phyloP scores from a whole-genome alignment of 1,140 invertebrate species.

The Glomeris maerens region DNA sequence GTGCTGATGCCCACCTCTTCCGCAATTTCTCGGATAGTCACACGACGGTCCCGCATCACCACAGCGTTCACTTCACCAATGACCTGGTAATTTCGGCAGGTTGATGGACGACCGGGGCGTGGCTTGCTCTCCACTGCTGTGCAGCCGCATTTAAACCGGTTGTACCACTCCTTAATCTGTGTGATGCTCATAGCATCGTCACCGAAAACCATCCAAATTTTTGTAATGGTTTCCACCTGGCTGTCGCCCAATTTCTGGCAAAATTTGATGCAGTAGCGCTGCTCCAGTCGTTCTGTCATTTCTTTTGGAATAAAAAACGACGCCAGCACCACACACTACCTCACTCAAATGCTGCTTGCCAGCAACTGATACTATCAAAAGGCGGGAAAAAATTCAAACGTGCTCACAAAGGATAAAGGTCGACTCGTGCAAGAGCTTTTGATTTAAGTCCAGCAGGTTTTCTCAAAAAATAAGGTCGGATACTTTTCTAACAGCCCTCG shows the following conservation, averaged over 20 bases:
- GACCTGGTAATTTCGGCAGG: slow-evolving; percentile 17
- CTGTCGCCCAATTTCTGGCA: slow-evolving; percentile 16
- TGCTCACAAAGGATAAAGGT: no score
- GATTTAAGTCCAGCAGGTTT: no score
- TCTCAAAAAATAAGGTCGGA: no score
- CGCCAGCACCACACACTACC: no score
- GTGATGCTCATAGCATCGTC: slow-evolving; percentile 20
- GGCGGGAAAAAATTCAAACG: no score
- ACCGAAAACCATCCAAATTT: slow-evolving; percentile 19
- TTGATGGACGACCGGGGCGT: slow-evolving; percentile 17
- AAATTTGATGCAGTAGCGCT: slow-evolving; percentile 21
- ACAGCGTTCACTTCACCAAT: slow-evolving; percentile 17
- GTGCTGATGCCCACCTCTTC: no score
- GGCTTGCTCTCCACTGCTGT: slow-evolving; percentile 20
- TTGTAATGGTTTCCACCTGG: slow-evolving; percentile 20
- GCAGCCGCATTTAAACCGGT: slow-evolving; percentile 20
- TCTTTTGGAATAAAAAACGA: no score
- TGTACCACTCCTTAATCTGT: slow-evolving; percentile 21
- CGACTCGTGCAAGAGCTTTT: no score
- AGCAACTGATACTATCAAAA: no score
- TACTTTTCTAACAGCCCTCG: no score
- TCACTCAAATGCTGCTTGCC: no score
- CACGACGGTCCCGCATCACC: slow-evolving; percentile 18
- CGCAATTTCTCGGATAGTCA: slow-evolving; percentile 17
- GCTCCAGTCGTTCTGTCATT: no score